Percentiles rank a stretch among this genome's conserved stretches.
These are phyloP conservation scores for Hippocampus abdominalis DNA, from an alignment of 2,113 vertebrate genomes.

Conservation along the genomic window DNA sequence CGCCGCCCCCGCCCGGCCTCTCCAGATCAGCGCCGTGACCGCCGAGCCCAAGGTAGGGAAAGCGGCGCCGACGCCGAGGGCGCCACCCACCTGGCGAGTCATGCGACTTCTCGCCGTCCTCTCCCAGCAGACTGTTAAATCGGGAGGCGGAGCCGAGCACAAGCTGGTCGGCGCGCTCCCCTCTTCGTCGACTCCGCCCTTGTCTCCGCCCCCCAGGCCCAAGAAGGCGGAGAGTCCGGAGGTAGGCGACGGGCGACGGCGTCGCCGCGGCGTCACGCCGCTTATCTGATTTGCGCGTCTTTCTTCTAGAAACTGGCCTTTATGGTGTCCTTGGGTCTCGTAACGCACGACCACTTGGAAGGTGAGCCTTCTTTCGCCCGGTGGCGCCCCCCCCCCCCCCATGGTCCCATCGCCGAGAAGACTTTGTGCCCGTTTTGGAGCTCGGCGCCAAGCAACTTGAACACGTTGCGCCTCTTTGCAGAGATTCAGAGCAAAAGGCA, in stretches of 20 bases:
- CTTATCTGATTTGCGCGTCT: not conserved
- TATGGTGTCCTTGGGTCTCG: constrained; percentile 95
- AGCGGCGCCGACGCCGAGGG: not conserved
- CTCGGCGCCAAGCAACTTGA: not conserved
- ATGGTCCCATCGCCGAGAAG: no score
- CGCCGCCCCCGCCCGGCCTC: constrained; percentile 35
- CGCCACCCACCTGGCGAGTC: no score
- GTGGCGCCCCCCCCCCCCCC: no score
- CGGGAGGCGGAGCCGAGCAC: constrained; percentile 81
- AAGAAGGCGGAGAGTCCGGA: constrained; percentile 95
- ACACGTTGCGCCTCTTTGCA: constrained; percentile 47
- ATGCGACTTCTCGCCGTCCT: not conserved
- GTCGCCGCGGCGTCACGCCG: no score
- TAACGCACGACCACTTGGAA: constrained; percentile 96
- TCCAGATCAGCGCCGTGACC: constrained; percentile 91
- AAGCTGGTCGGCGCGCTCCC: constrained; percentile 75
- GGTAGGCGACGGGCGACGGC: constrained; percentile 61
- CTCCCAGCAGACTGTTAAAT: constrained; percentile 77
- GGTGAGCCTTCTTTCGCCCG: constrained; percentile 48
- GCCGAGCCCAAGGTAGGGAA: constrained; percentile 84
- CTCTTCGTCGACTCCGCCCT: constrained; percentile 69
- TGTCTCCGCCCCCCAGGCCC: constrained; percentile 82
- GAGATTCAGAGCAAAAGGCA: constrained; percentile 98
- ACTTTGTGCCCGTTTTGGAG: not conserved
- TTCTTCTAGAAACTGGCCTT: constrained; percentile 92